Conservation (phyloP, 2,113 vertebrate species). For the Syngnathus typhle region DNA sequence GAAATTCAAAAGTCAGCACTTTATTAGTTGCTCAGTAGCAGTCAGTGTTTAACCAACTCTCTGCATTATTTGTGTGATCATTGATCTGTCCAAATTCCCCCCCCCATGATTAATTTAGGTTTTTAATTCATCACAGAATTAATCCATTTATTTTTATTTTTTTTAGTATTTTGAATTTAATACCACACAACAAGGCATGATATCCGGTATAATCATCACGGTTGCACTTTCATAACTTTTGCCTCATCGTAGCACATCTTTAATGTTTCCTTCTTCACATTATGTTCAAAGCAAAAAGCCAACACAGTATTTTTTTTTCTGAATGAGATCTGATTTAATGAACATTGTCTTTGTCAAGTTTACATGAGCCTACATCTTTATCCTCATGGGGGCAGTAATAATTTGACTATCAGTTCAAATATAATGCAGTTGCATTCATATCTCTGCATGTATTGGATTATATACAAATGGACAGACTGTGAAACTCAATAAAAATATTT, state of each 20-base stretch:
- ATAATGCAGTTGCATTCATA: background rate
- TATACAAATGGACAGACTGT: too few relatives aligned
- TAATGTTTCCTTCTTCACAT: too few relatives aligned
- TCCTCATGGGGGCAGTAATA: slow-evolving; percentile 6
- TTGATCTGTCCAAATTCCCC: background rate
- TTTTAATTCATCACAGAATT: background rate
- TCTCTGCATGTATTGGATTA: too few relatives aligned
- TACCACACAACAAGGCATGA: background rate
- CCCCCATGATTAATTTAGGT: background rate
- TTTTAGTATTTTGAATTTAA: background rate
- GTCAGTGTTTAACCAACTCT: background rate
- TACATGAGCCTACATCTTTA: background rate
- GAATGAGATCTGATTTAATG: too few relatives aligned
- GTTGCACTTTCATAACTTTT: too few relatives aligned
- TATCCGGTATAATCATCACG: background rate
- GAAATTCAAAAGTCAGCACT: background rate
- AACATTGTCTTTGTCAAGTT: background rate
- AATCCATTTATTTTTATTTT: background rate
- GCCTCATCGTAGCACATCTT: background rate
- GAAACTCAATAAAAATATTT: too few relatives aligned
- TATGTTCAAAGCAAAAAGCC: too few relatives aligned
- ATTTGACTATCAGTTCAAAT: background rate
- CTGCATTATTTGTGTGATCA: background rate
- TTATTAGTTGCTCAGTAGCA: background rate
- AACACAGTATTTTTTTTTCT: too few relatives aligned